Percentiles rank a stretch among this genome's conserved stretches.
phyloP scores from a whole-genome alignment of 2,888 invertebrate species.

The Neoitamus cyanurus region DNA sequence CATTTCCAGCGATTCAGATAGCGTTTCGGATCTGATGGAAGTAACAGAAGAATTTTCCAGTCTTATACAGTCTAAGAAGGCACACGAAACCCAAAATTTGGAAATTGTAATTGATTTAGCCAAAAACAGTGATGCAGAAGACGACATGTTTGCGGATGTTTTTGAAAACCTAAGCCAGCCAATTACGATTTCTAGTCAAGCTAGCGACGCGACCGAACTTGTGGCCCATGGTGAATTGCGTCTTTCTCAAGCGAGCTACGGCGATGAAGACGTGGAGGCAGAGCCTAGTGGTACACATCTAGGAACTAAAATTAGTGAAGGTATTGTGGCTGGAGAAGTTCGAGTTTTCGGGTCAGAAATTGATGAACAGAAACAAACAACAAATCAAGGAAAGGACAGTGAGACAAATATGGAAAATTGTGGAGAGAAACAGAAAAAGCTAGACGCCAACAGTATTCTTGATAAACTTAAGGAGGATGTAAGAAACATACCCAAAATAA shows the following conservation, averaged over 20 bases:
- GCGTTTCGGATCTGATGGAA: constrained; percentile 61
- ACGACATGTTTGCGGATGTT: constrained; percentile 81
- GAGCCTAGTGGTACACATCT: not conserved
- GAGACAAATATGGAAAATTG: not conserved
- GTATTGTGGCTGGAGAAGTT: not conserved
- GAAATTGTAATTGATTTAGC: constrained; percentile 68
- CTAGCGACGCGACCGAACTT: not conserved
- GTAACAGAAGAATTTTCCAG: constrained; percentile 45
- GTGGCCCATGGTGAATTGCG: not conserved
- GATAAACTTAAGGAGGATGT: constrained; percentile 48
- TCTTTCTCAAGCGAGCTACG: not conserved
- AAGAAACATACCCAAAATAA: constrained; percentile 42
- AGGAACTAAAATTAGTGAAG: not conserved
- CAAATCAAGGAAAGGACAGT: not conserved
- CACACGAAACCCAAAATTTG: not conserved
- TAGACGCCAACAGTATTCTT: constrained; percentile 45
- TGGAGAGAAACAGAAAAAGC: not conserved
- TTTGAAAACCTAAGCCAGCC: constrained; percentile 63
- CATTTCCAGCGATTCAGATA: constrained; percentile 53
- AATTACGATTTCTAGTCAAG: constrained; percentile 30
- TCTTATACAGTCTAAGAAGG: not conserved
- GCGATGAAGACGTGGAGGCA: not conserved
- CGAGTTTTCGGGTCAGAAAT: not conserved
- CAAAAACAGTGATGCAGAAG: constrained; percentile 64
- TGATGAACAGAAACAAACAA: not conserved